Percentiles rank a stretch among this genome's conserved stretches.
Evolutionary conservation across 2,113 vertebrate genomes (phyloP).

Genomic region (Hemicordylus capensis): DNA sequence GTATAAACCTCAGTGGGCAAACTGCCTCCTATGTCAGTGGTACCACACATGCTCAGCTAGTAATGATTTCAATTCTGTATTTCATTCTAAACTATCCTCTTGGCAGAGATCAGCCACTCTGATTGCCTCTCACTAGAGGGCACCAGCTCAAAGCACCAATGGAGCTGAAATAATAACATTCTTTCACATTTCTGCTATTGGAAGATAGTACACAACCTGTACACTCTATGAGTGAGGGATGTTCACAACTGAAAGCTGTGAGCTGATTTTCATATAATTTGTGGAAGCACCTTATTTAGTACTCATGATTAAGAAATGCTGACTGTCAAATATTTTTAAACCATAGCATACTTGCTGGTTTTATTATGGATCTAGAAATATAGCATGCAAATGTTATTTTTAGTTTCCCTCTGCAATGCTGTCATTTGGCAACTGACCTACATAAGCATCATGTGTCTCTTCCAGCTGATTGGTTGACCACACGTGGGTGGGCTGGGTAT

Average conservation of each 20-base stretch:
- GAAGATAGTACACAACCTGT: neutral
- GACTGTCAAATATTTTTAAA: neutral
- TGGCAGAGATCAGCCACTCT: slow-evolving; percentile 59
- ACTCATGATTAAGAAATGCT: neutral
- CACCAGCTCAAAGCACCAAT: slow-evolving; percentile 2
- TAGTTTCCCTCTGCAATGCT: neutral
- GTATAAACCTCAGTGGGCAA: neutral
- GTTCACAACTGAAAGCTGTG: neutral
- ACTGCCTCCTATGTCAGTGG: neutral
- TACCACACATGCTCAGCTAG: neutral
- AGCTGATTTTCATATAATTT: neutral
- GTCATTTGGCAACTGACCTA: neutral
- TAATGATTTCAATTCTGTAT: slow-evolving; percentile 38
- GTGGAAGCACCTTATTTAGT: neutral
- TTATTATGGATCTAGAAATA: neutral
- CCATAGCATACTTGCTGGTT: neutral
- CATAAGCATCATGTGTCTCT: neutral
- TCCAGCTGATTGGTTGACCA: neutral
- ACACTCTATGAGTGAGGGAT: neutral
- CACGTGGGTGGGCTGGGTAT: neutral
- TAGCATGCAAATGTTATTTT: neutral
- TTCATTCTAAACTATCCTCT: slow-evolving; percentile 42
- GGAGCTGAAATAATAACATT: slow-evolving; percentile 16
- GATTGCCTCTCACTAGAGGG: slow-evolving; percentile 23
- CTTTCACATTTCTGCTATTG: neutral